phyloP scores from a whole-genome alignment of 1,140 invertebrate species.

The Melanaphis sacchari region DNA sequence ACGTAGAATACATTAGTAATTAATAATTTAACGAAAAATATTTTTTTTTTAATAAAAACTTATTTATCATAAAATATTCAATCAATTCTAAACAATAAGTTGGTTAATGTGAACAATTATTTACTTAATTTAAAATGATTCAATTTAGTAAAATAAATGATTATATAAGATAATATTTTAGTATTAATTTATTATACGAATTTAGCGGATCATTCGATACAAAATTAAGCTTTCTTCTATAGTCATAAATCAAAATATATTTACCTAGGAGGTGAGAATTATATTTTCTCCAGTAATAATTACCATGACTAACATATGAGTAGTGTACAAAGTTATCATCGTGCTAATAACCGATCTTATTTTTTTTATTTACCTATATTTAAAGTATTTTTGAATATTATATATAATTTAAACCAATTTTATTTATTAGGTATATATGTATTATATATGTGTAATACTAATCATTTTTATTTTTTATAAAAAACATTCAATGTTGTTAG shows the following conservation, averaged over 20 bases:
- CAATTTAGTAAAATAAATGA: no score
- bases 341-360: neutral
- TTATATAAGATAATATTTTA: neutral
- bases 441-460: neutral
- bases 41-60: neutral
- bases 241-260: neutral
- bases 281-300: neutral
- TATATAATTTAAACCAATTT: neutral
- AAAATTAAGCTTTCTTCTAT: no score
- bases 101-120: no score
- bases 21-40: neutral
- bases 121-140: no score
- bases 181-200: neutral
- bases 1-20: neutral
- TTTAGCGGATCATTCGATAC: neutral
- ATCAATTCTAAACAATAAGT: neutral
- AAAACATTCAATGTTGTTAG: neutral
- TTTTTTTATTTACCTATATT: neutral
- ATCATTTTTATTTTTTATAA: neutral
- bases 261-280: neutral
- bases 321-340: neutral
- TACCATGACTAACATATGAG: neutral
- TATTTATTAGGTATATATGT: neutral
- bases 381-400: no score
- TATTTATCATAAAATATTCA: neutral